Base-by-base conservation (phyloP, 2,797 vertebrate genomes). In the Pangasius mekongensis region DNA sequence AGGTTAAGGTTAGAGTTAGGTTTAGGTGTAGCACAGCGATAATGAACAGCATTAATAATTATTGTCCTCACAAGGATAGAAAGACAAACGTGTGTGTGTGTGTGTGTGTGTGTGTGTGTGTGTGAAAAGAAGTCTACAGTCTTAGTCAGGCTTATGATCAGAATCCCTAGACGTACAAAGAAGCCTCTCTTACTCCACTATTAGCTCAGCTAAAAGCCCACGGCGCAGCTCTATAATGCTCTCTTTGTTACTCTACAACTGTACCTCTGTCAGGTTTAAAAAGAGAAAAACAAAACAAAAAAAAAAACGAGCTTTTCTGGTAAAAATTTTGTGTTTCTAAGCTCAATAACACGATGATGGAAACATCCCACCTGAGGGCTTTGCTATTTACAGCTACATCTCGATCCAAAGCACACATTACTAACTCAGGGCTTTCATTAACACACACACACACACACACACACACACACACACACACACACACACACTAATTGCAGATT, bases 161-260 rank as follows among this genome's bases (percentile, higher is more conserved):
- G 33, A 58, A 56, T 80, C 54, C 30, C 54, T 5, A 2, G 11
- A 82, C 13, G 13, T 27, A 82, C 58, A 82, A 43, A 62, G 80
- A 62, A 36, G 1, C 36, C 33, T 82, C 36, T 82, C 91, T 93
- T 92, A 16, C 78, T 24, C 20, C 36, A 7, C 54, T 60, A 36
- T 39, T 36, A 81, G 30, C n/a, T 39, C 78, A 24, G 77, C 30
- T 78, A 56, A 36, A 30, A 80, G 91, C 91, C 88, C 8, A 77
- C 90, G 93, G 91, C 71, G 85, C 84, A 30, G 30, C n/a, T 52
- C 5, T 90, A 95, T 95, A 96, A 96, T 91, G 91, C 82, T 39
- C 33, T 89, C 90, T 90, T 95, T 95, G 94, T 95, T 39, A 94
- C 92, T 87, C 90, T 90, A 88, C 94, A 92, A 95, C 94, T 95